These are phyloP conservation scores for Aspidiotus destructor DNA, from an alignment of 2,888 invertebrate genomes.

Conservation along the genomic window DNA sequence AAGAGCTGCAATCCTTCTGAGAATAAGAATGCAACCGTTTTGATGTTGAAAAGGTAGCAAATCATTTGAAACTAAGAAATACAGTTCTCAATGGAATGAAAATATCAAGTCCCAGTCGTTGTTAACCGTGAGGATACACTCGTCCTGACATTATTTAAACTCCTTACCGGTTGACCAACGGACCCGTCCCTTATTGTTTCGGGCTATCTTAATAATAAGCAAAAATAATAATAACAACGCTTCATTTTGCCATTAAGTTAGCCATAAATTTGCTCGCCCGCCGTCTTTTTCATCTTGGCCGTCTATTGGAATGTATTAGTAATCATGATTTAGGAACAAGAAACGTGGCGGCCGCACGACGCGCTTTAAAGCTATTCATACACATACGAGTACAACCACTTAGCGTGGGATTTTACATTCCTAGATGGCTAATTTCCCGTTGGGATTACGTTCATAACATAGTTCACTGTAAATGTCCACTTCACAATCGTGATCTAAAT, in stretches of 20 bases:
- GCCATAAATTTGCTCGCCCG: slow-evolving; percentile 21
- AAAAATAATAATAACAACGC: slow-evolving; percentile 29
- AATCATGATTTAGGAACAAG: slow-evolving; percentile 31
- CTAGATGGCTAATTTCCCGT: neutral
- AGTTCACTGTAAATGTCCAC: slow-evolving; percentile 31
- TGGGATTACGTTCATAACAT: slow-evolving; percentile 17
- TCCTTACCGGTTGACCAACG: slow-evolving; percentile 16
- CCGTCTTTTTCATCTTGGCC: slow-evolving; percentile 23
- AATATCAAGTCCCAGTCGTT: neutral
- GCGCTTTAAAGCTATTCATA: neutral
- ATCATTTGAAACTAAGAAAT: slow-evolving; percentile 31
- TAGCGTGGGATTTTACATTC: slow-evolving; percentile 24
- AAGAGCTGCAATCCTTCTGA: neutral
- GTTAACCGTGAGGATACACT: neutral
- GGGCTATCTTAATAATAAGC: slow-evolving; percentile 24
- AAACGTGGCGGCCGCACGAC: slow-evolving; percentile 16
- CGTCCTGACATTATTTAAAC: neutral
- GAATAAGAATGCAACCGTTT: neutral
- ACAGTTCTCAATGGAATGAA: slow-evolving; percentile 18
- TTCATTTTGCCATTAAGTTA: slow-evolving; percentile 31
- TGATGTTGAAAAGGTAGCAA: slow-evolving; percentile 9
- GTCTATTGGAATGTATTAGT: slow-evolving; percentile 28
- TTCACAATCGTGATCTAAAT: slow-evolving; percentile 33
- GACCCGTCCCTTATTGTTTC: neutral
- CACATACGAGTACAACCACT: slow-evolving; percentile 9